Conservation (phyloP, 1,140 invertebrate genomes). For the Pectinophora gossypiella region DNA sequence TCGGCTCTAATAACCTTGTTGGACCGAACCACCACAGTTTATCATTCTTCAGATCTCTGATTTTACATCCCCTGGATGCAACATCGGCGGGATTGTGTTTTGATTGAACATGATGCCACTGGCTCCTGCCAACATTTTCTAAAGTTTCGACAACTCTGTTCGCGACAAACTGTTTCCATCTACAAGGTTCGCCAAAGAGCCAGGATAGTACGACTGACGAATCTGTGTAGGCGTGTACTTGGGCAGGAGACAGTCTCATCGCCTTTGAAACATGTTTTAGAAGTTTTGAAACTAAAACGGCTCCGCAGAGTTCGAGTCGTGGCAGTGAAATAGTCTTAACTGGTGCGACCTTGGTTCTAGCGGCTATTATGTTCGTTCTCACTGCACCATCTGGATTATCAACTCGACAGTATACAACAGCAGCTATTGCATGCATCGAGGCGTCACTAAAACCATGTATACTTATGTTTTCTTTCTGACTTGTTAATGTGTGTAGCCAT, state of each 20-base stretch:
- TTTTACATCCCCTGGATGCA: slow-evolving; percentile 31
- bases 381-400: slow-evolving; percentile 15
- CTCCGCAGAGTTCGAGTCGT: slow-evolving; percentile 44
- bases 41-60: slow-evolving; percentile 22
- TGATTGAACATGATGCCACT: slow-evolving; percentile 37
- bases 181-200: slow-evolving; percentile 28
- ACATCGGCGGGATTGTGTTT: slow-evolving; percentile 45
- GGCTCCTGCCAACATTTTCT: slow-evolving; percentile 11
- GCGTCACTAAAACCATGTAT: slow-evolving; percentile 23
- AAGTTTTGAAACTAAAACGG: slow-evolving; percentile 28
- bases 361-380: slow-evolving; percentile 29
- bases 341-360: slow-evolving; percentile 56
- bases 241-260: slow-evolving; percentile 8
- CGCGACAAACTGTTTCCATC: slow-evolving; percentile 24
- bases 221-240: slow-evolving; percentile 37
- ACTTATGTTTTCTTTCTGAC: neutral
- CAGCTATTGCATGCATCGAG: slow-evolving; percentile 14
- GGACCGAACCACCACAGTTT: slow-evolving; percentile 52
- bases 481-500: slow-evolving; percentile 15
- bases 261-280: slow-evolving; percentile 14
- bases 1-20: slow-evolving; percentile 5
- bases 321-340: slow-evolving; percentile 44
- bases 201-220: slow-evolving; percentile 43
- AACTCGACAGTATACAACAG: slow-evolving; percentile 34
- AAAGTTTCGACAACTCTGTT: slow-evolving; percentile 46